Evolutionary conservation across 2,797 vertebrate genomes (phyloP), one percentile per base, ranked within the genome.

Genomic region (Aeoliscus strigatus): DNA sequence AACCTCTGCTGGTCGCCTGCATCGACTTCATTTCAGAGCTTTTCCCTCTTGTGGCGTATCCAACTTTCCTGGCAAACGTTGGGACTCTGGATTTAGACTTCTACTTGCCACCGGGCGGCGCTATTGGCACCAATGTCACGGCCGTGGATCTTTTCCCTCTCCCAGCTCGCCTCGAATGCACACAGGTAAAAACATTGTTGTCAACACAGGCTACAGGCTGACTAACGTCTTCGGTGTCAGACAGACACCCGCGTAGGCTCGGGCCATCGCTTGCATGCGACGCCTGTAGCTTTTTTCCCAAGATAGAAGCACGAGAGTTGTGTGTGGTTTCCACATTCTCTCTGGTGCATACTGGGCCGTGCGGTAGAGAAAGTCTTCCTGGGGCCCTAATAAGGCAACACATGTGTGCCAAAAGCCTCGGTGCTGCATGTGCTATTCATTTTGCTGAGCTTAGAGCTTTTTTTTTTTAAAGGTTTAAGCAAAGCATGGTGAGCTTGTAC

Each of bases 51-150:
- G 32, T 49, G 51, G 29, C 60, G 66, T 45, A 45, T 63, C 75
- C 60, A 40, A 31, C 45, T 29, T 51, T 49, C 11, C 37, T 6
- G 39, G 35, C 44, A 11, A 45, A 23, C 15, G 31, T 40, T 48
- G 46, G n/a, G 32, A 27, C 17, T 17, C 16, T 4, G 59, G 48
- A 53, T 36, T n/a, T 10, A 12, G 13, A 39, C 49, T 13, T 6
- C 27, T 2, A 14, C 59, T 35, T 4, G 5, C 94, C 94, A 93
- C 94, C 66, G 87, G 91, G 88, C 88, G 94, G 94, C 92, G 91
- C 86, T 86, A 83, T 89, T 90, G 87, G 87, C 90, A 94, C 92
- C 93, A 96, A 96, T 94, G 92, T 96, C 93, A 96, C 82, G 91
- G 91, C 91, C 92, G 91, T 80, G 83, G 70, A 62, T 82, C 68